These are phyloP conservation scores for Oxyteleia sp. DNA, from an alignment of 2,888 invertebrate species.

Conservation along the genomic window DNA sequence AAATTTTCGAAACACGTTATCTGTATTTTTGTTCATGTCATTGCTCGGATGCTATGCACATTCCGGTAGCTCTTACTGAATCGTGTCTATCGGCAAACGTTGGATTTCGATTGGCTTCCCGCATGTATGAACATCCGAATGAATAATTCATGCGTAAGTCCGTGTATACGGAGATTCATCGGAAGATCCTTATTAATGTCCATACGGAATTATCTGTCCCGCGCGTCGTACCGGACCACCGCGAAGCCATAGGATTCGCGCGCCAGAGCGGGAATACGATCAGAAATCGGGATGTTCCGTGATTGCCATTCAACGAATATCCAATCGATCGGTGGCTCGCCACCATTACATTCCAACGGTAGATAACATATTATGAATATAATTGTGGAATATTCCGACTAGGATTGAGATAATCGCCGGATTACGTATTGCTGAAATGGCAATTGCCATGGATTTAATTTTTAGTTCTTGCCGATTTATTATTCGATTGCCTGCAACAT, in stretches of 20 bases:
- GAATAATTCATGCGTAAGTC: too few species aligned
- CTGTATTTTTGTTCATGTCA: constrained; percentile 65
- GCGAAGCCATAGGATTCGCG: constrained; percentile 66
- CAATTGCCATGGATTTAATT: constrained; percentile 11
- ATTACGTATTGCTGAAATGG: constrained; percentile 16
- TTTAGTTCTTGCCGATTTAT: constrained; percentile 9
- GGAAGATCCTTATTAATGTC: too few species aligned
- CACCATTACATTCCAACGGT: constrained; percentile 40
- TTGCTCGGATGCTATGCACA: constrained; percentile 49
- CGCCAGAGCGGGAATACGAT: constrained; percentile 51
- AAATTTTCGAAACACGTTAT: constrained; percentile 74
- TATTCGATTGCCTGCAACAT: constrained; percentile 4
- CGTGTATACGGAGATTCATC: too few species aligned
- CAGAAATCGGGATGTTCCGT: constrained; percentile 62
- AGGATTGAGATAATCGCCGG: constrained; percentile 38
- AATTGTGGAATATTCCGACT: constrained; percentile 21
- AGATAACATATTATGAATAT: constrained; percentile 24
- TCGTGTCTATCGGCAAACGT: constrained; percentile 71
- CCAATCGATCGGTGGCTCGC: constrained; percentile 42
- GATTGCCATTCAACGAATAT: constrained; percentile 64
- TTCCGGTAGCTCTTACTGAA: constrained; percentile 72
- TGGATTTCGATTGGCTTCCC: constrained; percentile 68
- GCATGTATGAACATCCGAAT: constrained; percentile 69
- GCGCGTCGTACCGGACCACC: constrained; percentile 68
- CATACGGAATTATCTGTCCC: constrained; percentile 71